phyloP scores from a whole-genome alignment of 2,797 vertebrate genomes.

The Psittacula echo region DNA sequence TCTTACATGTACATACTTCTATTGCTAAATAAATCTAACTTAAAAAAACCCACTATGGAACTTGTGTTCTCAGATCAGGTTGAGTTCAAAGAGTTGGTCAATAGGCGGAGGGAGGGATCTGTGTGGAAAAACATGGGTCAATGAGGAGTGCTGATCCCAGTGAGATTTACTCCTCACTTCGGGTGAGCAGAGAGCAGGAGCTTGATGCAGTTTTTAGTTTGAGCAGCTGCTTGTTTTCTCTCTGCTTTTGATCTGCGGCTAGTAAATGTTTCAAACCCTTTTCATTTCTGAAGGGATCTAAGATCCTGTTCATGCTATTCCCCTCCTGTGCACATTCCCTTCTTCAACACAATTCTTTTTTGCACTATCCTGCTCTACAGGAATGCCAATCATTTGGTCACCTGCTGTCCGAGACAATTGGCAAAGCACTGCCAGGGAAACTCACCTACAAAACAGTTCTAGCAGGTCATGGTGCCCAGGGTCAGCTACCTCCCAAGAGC shows the following conservation, averaged over 20 bases:
- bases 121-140: neutral
- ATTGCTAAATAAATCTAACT: conserved; percentile 84
- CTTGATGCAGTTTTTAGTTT: conserved; percentile 46
- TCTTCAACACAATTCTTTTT: neutral
- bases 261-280: conserved; percentile 25
- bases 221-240: conserved; percentile 47
- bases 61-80: neutral
- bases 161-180: conserved; percentile 29
- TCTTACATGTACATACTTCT: conserved; percentile 83
- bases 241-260: conserved; percentile 44
- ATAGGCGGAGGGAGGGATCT: neutral
- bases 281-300: neutral
- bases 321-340: neutral
- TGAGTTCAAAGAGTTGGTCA: neutral
- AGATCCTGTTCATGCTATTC: neutral
- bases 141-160: neutral
- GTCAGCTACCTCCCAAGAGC: neutral
- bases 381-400: fast-evolving
- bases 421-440: neutral
- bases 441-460: neutral
- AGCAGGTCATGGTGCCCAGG: neutral
- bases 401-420: neutral
- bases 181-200: neutral
- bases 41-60: conserved; percentile 65
- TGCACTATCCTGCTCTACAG: neutral